Percentiles rank a stretch among this genome's conserved stretches.
These are phyloP conservation scores for Melanerpes aurifrons DNA, from an alignment of 2,113 vertebrate genomes.

Conservation along the genomic window DNA sequence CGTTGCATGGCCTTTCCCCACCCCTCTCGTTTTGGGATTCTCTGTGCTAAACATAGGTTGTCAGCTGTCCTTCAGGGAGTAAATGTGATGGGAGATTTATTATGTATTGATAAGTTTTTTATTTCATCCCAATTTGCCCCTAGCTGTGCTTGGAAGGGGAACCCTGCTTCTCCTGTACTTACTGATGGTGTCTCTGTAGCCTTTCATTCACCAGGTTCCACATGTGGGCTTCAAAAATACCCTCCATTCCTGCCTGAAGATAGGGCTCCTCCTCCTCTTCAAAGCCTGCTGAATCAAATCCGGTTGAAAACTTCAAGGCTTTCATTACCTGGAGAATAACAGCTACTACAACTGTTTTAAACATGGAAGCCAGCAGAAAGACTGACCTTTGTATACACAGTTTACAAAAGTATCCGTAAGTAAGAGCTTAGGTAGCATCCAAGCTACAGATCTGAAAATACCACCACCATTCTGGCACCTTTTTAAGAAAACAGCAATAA, in stretches of 20 bases:
- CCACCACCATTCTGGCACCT: not conserved
- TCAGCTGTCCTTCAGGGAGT: not conserved
- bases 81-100: not conserved
- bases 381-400: not conserved
- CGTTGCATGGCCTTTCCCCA: fast-evolving
- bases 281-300: not conserved
- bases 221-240: not conserved
- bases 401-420: not conserved
- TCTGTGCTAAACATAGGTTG: too few relatives aligned
- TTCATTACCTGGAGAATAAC: not conserved
- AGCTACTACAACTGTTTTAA: not conserved
- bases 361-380: not conserved
- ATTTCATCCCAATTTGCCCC: not conserved
- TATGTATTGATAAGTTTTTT: not conserved
- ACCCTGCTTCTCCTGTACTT: not conserved
- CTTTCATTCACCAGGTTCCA: not conserved
- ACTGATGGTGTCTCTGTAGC: not conserved
- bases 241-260: not conserved
- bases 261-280: not conserved
- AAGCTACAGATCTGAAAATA: not conserved
- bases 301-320: not conserved
- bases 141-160: not conserved
- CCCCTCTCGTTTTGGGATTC: not conserved
- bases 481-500: not conserved
- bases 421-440: not conserved